phyloP scores from a whole-genome alignment of 2,888 invertebrate species.

The Cephus rjabovi region DNA sequence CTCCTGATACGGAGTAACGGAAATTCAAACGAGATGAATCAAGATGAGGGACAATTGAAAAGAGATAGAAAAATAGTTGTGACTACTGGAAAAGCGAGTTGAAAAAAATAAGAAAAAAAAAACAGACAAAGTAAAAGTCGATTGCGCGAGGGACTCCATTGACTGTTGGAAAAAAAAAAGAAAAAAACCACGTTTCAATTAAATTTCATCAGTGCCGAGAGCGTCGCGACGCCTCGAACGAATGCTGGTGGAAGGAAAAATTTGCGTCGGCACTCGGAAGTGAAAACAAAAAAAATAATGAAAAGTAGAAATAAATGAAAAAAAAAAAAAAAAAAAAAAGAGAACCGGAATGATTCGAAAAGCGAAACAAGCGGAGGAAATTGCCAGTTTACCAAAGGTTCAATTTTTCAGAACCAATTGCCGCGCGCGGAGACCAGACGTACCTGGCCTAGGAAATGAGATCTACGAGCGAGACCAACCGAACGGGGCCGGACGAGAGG shows the following conservation, averaged over 20 bases:
- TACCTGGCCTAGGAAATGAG: slow-evolving; percentile 45
- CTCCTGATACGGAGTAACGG: not conserved
- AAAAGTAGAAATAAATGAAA: not conserved
- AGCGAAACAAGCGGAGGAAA: slow-evolving; percentile 42
- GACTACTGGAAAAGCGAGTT: not conserved
- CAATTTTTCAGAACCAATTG: slow-evolving; percentile 49
- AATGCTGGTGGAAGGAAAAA: not conserved
- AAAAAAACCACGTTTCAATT: not conserved
- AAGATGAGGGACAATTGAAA: not conserved
- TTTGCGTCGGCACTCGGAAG: not conserved
- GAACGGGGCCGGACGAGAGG: slow-evolving; percentile 26
- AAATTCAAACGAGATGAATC: not conserved
- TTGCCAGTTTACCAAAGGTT: slow-evolving; percentile 44
- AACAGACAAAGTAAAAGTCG: not conserved
- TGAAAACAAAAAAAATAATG: not conserved
- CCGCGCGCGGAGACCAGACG: slow-evolving; percentile 14
- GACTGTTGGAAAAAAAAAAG: not conserved
- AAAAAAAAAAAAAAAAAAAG: no score
- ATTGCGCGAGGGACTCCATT: not conserved
- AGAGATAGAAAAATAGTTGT: not conserved
- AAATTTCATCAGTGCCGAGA: not conserved
- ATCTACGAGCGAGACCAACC: slow-evolving; percentile 38
- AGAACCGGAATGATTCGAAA: slow-evolving; percentile 13
- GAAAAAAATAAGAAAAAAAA: not conserved
- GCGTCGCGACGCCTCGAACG: not conserved